These are phyloP conservation scores for Allobates femoralis DNA, from an alignment of 2,797 vertebrate species.

Conservation along the genomic window DNA sequence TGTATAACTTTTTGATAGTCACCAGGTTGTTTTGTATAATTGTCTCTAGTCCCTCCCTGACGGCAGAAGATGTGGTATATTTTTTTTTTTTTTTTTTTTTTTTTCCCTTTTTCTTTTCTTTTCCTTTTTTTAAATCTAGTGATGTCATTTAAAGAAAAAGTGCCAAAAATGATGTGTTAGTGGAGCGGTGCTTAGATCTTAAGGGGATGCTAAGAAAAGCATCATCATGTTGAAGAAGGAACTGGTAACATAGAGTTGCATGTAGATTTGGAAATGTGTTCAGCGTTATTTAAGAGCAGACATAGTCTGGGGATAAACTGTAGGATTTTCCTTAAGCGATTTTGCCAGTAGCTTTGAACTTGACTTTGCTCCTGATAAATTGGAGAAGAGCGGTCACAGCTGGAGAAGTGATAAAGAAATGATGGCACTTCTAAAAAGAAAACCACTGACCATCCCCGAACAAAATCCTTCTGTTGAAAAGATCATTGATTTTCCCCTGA, in stretches of 20 bases:
- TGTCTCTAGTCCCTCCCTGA: too few species aligned
- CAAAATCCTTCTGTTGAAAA: slow-evolving; percentile 63
- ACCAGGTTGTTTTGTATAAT: too few species aligned
- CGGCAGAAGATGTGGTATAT: too few species aligned
- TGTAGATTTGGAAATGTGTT: not conserved
- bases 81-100: not conserved
- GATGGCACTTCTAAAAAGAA: slow-evolving; percentile 69
- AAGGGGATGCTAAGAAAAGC: not conserved
- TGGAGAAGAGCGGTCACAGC: slow-evolving; percentile 75
- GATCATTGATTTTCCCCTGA: slow-evolving; percentile 54
- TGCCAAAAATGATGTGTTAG: not conserved
- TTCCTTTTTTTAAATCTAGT: not conserved
- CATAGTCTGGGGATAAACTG: not conserved
- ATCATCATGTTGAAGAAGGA: not conserved
- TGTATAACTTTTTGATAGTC: too few species aligned
- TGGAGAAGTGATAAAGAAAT: slow-evolving; percentile 71
- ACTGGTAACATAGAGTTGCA: not conserved
- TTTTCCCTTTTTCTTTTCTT: not conserved
- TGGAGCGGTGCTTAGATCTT: not conserved
- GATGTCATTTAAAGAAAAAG: too few species aligned
- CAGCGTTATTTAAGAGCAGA: slow-evolving; percentile 3
- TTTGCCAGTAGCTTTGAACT: slow-evolving; percentile 77
- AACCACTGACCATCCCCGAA: slow-evolving; percentile 59
- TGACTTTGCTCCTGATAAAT: slow-evolving; percentile 71
- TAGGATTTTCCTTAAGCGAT: slow-evolving; percentile 75